Evolutionary conservation across 1,140 invertebrate species (phyloP).

Genomic region (Carcinoscorpius rotundicauda): DNA sequence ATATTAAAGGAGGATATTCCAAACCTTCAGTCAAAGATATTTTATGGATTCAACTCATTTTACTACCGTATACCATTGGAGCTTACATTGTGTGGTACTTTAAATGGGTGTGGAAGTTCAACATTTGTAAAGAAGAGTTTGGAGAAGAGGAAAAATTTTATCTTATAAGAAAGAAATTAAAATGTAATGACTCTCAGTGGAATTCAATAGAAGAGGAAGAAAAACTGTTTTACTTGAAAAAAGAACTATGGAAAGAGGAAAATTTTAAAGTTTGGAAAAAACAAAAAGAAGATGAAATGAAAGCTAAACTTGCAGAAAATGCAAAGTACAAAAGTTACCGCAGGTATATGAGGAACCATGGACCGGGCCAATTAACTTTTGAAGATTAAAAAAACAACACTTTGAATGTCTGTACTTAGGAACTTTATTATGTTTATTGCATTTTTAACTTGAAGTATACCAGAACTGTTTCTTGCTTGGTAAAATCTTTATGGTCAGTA

Average conservation of each 20-base stretch:
- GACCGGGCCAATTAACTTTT: slow-evolving; percentile 60
- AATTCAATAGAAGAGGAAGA: slow-evolving; percentile 56
- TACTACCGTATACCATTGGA: slow-evolving; percentile 56
- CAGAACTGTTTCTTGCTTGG: no score
- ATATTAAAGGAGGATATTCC: slow-evolving; percentile 76
- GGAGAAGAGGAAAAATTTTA: slow-evolving; percentile 70
- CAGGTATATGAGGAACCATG: slow-evolving; percentile 65
- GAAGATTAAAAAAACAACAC: slow-evolving; percentile 44
- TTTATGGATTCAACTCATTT: slow-evolving; percentile 65
- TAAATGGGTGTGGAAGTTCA: slow-evolving; percentile 67
- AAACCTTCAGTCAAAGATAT: slow-evolving; percentile 62
- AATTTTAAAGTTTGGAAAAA: slow-evolving; percentile 68
- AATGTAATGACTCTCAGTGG: slow-evolving; percentile 45
- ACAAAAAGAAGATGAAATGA: slow-evolving; percentile 65
- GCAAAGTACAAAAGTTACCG: slow-evolving; percentile 63
- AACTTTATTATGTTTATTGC: no score
- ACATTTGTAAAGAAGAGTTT: slow-evolving; percentile 57
- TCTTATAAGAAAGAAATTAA: slow-evolving; percentile 63
- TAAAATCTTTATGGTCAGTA: no score
- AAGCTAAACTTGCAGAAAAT: slow-evolving; percentile 61
- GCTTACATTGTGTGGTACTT: slow-evolving; percentile 58
- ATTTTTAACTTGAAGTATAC: no score
- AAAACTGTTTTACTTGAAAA: slow-evolving; percentile 54
- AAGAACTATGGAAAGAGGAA: slow-evolving; percentile 66
- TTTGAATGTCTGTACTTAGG: no score